Evolutionary conservation across 2,888 invertebrate species (phyloP).

Genomic region (Eustalomyia histrio): DNA sequence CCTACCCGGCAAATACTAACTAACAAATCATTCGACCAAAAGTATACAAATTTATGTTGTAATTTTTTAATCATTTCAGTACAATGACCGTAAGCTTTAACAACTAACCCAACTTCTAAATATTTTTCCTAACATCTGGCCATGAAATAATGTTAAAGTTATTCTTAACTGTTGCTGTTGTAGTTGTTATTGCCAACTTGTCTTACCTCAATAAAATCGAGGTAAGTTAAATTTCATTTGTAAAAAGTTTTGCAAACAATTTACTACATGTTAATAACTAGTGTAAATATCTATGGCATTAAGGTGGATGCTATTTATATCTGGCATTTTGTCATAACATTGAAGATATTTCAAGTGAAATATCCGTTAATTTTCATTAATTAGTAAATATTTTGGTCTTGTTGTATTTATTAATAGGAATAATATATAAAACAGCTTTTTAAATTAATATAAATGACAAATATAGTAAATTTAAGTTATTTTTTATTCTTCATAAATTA

Average conservation of each 20-base stretch:
- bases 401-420: too few species aligned
- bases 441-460: too few species aligned
- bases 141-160: constrained; percentile 19
- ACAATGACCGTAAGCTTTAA: constrained; percentile 29
- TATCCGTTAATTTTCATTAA: too few species aligned
- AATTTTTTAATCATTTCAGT: constrained; percentile 43
- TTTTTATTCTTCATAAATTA: too few species aligned
- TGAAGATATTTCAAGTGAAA: too few species aligned
- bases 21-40: neutral
- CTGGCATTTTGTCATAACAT: too few species aligned
- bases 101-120: neutral
- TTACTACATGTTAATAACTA: constrained; percentile 5
- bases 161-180: constrained; percentile 21
- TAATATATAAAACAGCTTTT: too few species aligned
- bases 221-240: constrained; percentile 54
- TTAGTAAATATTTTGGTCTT: too few species aligned
- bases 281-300: too few species aligned
- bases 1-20: neutral
- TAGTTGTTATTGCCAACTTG: constrained; percentile 18
- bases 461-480: too few species aligned
- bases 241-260: constrained; percentile 48
- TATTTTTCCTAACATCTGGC: constrained; percentile 17
- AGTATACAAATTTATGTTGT: constrained; percentile 45
- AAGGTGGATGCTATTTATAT: too few species aligned
- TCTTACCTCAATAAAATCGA: constrained; percentile 42